phyloP scores from a whole-genome alignment of 2,888 invertebrate genomes.

The Lymantria dispar region DNA sequence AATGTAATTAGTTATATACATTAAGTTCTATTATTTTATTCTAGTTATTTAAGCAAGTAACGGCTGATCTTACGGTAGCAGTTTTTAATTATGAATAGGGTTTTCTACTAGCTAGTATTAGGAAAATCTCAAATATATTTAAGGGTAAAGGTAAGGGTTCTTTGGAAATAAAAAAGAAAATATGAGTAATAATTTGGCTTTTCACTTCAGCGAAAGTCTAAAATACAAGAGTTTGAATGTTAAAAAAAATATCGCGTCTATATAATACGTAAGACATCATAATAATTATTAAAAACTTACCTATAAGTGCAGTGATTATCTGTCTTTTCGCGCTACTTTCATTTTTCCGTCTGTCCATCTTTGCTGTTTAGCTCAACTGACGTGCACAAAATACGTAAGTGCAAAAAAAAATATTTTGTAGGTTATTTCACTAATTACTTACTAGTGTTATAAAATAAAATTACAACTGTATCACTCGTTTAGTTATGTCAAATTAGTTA shows the following conservation, averaged over 20 bases:
- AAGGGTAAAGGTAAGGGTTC: no score
- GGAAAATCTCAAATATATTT: no score
- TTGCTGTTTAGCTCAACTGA: constrained; percentile 11
- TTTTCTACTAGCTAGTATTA: no score
- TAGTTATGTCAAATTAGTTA: constrained; percentile 11
- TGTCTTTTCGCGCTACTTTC: constrained; percentile 47
- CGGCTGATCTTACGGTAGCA: no score
- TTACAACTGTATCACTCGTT: constrained; percentile 6
- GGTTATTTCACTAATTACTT: constrained; percentile 23
- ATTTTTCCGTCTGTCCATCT: constrained; percentile 44
- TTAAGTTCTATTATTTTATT: no score
- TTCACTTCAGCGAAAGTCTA: no score
- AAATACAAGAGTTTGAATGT: background rate
- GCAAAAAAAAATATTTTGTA: constrained; percentile 21
- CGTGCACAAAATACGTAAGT: constrained; percentile 18
- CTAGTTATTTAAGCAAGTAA: no score
- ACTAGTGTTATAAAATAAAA: constrained; percentile 1
- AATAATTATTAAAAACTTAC: constrained; percentile 30
- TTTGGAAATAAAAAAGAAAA: no score
- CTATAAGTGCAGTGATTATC: constrained; percentile 57
- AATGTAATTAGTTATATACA: background rate
- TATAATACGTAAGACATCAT: background rate
- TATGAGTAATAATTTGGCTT: no score
- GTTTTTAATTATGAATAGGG: no score
- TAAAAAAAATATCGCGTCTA: background rate